A percentile compares a stretch with the other conserved stretches of the same genome.
Evolutionary conservation across 2,797 vertebrate genomes (phyloP).

Genomic region (Xiphophorus birchmanni): DNA sequence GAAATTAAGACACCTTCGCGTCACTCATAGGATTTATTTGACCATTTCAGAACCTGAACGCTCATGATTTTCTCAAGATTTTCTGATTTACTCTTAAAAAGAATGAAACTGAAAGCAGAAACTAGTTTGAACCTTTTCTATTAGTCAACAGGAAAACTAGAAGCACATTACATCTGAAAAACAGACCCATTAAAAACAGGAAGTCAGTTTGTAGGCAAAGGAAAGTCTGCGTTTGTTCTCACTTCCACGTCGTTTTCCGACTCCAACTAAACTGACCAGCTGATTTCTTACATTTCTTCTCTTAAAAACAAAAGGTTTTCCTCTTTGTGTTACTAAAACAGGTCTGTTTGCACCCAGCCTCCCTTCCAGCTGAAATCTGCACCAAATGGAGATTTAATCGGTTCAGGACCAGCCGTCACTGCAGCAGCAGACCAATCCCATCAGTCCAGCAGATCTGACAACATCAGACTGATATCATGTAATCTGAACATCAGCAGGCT

Average conservation of each 20-base stretch:
- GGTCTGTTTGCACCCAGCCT: neutral
- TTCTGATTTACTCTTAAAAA: neutral
- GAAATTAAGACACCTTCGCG: neutral
- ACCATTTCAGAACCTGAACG: neutral
- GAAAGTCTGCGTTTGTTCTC: neutral
- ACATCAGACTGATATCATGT: constrained; percentile 85
- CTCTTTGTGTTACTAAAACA: neutral
- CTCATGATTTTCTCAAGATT: neutral
- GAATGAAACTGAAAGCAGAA: neutral
- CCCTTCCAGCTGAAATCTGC: constrained; percentile 33
- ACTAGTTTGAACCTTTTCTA: neutral
- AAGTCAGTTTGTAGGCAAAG: constrained; percentile 3
- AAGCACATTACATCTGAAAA: neutral
- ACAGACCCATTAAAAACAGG: constrained; percentile 9
- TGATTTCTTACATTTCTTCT: neutral
- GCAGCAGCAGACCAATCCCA: constrained; percentile 63
- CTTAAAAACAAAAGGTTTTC: constrained; percentile 36
- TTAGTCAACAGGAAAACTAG: neutral
- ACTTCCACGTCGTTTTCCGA: neutral
- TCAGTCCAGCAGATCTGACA: constrained; percentile 37
- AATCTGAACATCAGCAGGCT: constrained; percentile 1
- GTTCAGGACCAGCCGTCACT: constrained; percentile 61
- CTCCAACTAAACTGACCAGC: neutral
- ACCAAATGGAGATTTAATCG: constrained; percentile 65
- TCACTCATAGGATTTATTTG: neutral